Conservation (phyloP, 2,113 vertebrate species). For the Trinectes maculatus region DNA sequence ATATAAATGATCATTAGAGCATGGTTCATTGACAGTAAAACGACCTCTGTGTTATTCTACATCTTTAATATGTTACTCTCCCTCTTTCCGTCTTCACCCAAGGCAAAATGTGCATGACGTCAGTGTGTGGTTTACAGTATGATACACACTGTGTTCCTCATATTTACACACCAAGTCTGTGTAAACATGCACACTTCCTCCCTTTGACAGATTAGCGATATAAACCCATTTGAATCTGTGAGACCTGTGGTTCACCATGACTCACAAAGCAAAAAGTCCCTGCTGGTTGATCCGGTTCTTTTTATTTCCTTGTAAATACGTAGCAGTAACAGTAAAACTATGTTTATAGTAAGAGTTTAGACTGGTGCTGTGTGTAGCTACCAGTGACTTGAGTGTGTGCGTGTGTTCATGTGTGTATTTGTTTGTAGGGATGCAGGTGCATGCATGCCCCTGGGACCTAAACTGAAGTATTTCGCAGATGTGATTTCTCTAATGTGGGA, state of each 20-base stretch:
- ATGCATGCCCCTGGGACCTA: constrained; percentile 24
- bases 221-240: constrained; percentile 35
- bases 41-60: constrained; percentile 1
- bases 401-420: constrained; percentile 11
- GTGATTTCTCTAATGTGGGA: constrained; percentile 36
- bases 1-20: constrained; percentile 27
- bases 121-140: constrained; percentile 31
- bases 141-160: background rate
- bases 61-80: background rate
- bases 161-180: constrained; percentile 59
- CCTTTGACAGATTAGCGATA: constrained; percentile 50
- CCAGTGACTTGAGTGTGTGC: background rate
- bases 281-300: constrained; percentile 19
- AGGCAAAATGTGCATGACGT: constrained; percentile 28
- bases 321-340: background rate
- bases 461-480: constrained; percentile 25
- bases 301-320: constrained; percentile 24
- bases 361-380: background rate
- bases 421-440: constrained; percentile 34
- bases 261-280: constrained; percentile 25
- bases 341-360: constrained; percentile 3
- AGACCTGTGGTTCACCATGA: constrained; percentile 15
- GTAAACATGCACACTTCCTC: constrained; percentile 63
- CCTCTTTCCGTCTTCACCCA: background rate
- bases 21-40: constrained; percentile 6